Percentiles rank a stretch among this genome's conserved stretches.
Conservation (phyloP, 2,113 vertebrate genomes). For the Leptocoma aspasia region DNA sequence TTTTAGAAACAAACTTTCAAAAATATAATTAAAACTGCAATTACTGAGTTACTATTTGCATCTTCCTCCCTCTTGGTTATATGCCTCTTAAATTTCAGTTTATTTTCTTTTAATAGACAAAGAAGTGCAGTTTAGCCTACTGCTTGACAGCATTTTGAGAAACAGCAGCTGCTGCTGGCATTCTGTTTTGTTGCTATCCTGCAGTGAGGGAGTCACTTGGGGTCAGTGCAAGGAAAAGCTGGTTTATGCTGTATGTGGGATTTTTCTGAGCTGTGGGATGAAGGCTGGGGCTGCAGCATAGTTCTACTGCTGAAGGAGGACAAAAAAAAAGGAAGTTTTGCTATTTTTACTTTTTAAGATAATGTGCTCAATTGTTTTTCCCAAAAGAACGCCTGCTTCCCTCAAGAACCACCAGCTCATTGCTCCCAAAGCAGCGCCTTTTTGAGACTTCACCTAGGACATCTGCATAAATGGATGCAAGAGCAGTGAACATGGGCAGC, state of each 20-base stretch:
- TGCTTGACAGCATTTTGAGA: slow-evolving; percentile 5
- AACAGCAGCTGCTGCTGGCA: slow-evolving; percentile 26
- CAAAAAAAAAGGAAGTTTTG: slow-evolving; percentile 10
- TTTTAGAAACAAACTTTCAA: background rate
- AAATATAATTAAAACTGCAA: background rate
- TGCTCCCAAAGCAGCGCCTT: background rate
- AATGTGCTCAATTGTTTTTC: background rate
- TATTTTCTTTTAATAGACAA: slow-evolving; percentile 11
- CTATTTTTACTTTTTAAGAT: slow-evolving; percentile 29
- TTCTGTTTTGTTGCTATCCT: slow-evolving; percentile 3
- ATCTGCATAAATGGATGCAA: background rate
- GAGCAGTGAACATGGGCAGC: background rate
- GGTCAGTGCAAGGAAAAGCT: slow-evolving; percentile 20
- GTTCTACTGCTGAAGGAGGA: background rate
- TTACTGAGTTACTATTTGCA: background rate
- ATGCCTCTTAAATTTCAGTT: background rate
- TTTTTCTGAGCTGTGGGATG: slow-evolving; percentile 42
- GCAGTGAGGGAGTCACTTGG: background rate
- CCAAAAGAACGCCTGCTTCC: background rate
- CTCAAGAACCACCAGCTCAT: background rate
- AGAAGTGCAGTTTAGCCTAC: background rate
- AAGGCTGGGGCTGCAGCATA: background rate
- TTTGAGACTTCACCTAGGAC: background rate
- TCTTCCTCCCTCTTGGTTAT: background rate
- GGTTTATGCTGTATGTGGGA: slow-evolving; percentile 15